Evolutionary conservation across 1,140 invertebrate species (phyloP).

Genomic region (Bemisia tabaci): DNA sequence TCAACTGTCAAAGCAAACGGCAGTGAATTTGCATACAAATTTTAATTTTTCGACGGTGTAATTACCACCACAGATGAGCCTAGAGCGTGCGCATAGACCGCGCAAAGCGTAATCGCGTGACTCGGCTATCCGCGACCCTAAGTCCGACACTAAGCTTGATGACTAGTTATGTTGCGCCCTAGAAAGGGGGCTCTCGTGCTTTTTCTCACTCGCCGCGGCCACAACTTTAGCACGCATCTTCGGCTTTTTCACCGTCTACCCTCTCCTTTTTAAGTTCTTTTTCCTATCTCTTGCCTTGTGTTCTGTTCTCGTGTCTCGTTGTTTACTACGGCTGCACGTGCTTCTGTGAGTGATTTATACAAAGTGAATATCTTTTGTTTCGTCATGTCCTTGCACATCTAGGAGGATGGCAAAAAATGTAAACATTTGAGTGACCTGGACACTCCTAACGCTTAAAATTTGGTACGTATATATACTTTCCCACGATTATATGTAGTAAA

Average conservation of each 20-base stretch:
- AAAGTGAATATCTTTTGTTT: too few species aligned
- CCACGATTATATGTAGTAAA: too few species aligned
- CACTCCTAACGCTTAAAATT: too few species aligned
- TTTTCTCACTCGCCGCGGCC: not conserved
- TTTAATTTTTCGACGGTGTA: not conserved
- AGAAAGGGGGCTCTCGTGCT: not conserved
- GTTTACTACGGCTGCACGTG: too few species aligned
- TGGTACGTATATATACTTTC: too few species aligned
- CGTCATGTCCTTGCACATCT: too few species aligned
- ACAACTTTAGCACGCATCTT: not conserved
- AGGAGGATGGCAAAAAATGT: too few species aligned
- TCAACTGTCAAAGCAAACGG: not conserved
- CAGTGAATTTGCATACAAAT: not conserved
- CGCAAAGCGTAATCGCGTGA: not conserved
- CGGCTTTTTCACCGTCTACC: not conserved
- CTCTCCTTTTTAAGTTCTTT: not conserved
- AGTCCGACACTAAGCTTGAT: not conserved
- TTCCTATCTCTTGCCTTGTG: not conserved
- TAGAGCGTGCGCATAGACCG: not conserved
- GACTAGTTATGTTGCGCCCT: not conserved
- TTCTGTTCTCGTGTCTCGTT: not conserved
- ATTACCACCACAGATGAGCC: not conserved
- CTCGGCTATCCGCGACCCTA: not conserved
- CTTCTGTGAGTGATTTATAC: too few species aligned
- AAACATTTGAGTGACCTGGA: too few species aligned